phyloP scores from a whole-genome alignment of 2,888 invertebrate species.

The Pogonocherus hispidulus region DNA sequence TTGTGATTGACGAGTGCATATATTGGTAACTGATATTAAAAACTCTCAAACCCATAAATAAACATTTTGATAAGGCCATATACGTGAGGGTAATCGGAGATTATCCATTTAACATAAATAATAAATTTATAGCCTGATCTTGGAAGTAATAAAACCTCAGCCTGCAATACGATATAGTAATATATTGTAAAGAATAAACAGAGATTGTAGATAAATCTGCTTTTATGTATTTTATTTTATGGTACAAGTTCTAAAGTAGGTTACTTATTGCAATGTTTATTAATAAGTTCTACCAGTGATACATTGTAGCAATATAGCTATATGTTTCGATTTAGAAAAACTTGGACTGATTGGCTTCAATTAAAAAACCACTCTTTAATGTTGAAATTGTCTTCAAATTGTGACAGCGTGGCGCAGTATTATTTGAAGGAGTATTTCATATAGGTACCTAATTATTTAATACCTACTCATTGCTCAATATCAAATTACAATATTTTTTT shows the following conservation, averaged over 20 bases:
- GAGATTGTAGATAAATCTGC: conserved; percentile 28
- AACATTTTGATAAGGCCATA: too few relatives aligned
- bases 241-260: conserved; percentile 29
- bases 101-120: conserved; percentile 21
- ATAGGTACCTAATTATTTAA: too few relatives aligned
- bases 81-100: not conserved
- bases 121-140: conserved; percentile 25
- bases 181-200: conserved; percentile 30
- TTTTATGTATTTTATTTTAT: conserved; percentile 24
- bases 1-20: too few relatives aligned
- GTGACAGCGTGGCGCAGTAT: too few relatives aligned
- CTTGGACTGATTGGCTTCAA: too few relatives aligned
- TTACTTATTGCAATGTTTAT: conserved; percentile 26
- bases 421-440: too few relatives aligned
- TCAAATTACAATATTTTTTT: too few relatives aligned
- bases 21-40: too few relatives aligned
- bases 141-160: conserved; percentile 9
- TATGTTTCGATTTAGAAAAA: not conserved
- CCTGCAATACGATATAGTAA: conserved; percentile 5
- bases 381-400: too few relatives aligned
- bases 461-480: too few relatives aligned
- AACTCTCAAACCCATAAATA: too few relatives aligned
- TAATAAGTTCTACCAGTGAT: conserved; percentile 16
- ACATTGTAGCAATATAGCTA: not conserved
- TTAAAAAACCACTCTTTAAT: too few relatives aligned